Conservation (phyloP, 92 coral and sea anemone genomes). For the Diadumene lineata region DNA sequence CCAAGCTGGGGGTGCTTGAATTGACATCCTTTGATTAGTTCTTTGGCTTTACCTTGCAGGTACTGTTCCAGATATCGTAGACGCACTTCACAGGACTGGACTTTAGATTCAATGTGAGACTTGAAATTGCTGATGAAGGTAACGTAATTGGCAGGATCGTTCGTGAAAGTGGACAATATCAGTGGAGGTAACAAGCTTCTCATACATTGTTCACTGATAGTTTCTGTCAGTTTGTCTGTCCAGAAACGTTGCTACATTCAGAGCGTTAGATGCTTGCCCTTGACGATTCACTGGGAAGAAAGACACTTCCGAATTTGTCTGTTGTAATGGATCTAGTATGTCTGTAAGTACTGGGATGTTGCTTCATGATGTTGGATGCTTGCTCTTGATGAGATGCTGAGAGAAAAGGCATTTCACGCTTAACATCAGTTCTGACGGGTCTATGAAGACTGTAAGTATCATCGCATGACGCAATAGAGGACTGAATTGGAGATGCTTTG, state of each 20-base stretch:
- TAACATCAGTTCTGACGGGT: too few relatives aligned
- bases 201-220: slow-evolving; percentile 36
- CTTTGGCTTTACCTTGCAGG: slow-evolving; percentile 38
- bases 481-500: too few relatives aligned
- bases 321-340: too few relatives aligned
- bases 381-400: too few relatives aligned
- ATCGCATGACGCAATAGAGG: too few relatives aligned
- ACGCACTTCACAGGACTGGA: slow-evolving; percentile 13
- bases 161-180: slow-evolving; percentile 32
- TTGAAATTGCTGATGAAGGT: slow-evolving; percentile 38
- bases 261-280: neutral
- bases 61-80: slow-evolving; percentile 51
- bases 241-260: slow-evolving; percentile 11
- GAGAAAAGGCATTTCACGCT: too few relatives aligned
- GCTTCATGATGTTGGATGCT: too few relatives aligned
- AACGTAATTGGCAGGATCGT: slow-evolving; percentile 45
- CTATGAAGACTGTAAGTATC: too few relatives aligned
- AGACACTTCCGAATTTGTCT: too few relatives aligned
- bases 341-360: too few relatives aligned
- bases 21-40: slow-evolving; percentile 51
- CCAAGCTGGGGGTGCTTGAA: slow-evolving; percentile 34
- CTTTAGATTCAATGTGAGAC: slow-evolving; percentile 29
- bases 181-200: slow-evolving; percentile 48
- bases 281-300: slow-evolving; percentile 8
- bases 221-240: slow-evolving; percentile 37